Evolutionary conservation across 2,888 invertebrate genomes (phyloP), one percentile per base, ranked within the genome.

Genomic region (Tanypteryx hageni): DNA sequence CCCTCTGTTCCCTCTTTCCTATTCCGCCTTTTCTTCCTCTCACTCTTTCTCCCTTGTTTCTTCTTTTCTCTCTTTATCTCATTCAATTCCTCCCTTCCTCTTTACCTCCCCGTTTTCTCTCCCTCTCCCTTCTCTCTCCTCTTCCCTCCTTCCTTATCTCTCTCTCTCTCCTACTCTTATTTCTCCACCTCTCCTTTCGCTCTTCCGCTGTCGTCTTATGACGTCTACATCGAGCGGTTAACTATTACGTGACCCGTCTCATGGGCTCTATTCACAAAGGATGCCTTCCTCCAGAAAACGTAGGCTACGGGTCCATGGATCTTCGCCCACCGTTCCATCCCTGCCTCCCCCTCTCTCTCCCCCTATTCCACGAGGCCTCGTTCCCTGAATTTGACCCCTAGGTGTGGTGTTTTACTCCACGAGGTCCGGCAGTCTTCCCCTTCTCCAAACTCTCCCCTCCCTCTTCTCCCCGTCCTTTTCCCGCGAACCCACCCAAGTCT

Each of bases 401-500:
- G 44, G 44, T 64, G 61, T 31, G 61, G 61, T 31, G 59, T 86
- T 59, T 86, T 58, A 57, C 58, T 7, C 58, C 85, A 58, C 85
- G 85, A 16, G 59, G 89, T 89, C 89, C 68, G 57, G 56, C 89
- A 64, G 64, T 18, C 59, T 18, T 5, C 18, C 0, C 82, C 14
- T 44, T 31, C 82, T 86, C 58, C 86, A n/a, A n/a, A n/a, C 27
- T 59, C 11, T 27, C 0, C 86, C 31, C 86, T 10, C 61, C 61
- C 86, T 18, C 27, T 58, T 18, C 85, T 59, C n/a, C n/a, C 58
- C 58, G n/a, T 14, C 1, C 56, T 27, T 68, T 64, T 13, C 61
- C 59, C 61, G 61, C 86, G 59, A 86, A 61, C 86, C 76, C 76
- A 8, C 76, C 76, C 76, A 76, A 76, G 76, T 76, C 22, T 22